These are phyloP conservation scores for Bagarius yarrelli DNA, from an alignment of 2,113 vertebrate species.

Conservation along the genomic window DNA sequence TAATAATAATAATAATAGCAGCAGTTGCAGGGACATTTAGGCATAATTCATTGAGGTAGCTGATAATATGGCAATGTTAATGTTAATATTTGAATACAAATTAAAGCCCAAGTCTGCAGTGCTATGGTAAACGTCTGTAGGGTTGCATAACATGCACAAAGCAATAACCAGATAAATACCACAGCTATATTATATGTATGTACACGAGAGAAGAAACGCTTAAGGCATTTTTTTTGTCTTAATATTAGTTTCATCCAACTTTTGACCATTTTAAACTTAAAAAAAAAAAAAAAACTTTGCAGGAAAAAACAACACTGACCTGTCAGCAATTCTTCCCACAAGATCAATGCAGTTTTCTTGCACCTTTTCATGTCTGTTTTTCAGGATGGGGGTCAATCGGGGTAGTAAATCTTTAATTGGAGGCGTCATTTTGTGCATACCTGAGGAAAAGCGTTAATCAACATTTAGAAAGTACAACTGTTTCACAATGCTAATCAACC, in stretches of 20 bases:
- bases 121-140: background rate
- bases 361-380: conserved; percentile 98
- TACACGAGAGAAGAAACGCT: background rate
- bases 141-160: background rate
- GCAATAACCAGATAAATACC: background rate
- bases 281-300: too few relatives aligned
- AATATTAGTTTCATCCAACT: too few relatives aligned
- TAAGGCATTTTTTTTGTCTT: too few relatives aligned
- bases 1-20: background rate
- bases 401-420: conserved; percentile 97
- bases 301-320: conserved; percentile 67
- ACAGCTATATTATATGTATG: background rate
- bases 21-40: background rate
- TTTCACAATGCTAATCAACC: background rate
- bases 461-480: background rate
- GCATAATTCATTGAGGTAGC: background rate
- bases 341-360: conserved; percentile 99
- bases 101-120: background rate
- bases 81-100: background rate
- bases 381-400: conserved; percentile 93
- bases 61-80: background rate
- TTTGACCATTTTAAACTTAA: too few relatives aligned
- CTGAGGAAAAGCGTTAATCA: conserved; percentile 62
- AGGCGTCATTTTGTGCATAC: conserved; percentile 99
- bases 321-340: conserved; percentile 95